Evolutionary conservation across 2,797 vertebrate genomes (phyloP).

Genomic region (Mus minutoides): DNA sequence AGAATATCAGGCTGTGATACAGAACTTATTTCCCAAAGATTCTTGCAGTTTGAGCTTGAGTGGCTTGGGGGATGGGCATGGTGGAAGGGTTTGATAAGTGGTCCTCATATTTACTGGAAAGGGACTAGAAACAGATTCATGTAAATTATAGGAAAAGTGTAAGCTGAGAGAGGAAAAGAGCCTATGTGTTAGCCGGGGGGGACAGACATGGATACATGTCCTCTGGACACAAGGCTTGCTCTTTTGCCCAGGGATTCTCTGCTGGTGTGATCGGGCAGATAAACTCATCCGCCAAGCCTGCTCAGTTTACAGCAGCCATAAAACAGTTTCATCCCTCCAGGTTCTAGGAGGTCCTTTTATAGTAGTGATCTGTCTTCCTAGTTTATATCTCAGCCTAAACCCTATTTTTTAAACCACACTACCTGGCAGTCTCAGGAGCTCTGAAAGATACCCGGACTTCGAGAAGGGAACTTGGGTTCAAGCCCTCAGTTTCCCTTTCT

Average conservation of each 20-base stretch:
- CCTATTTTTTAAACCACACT: slow-evolving; percentile 25
- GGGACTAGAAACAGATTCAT: neutral
- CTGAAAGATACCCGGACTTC: neutral
- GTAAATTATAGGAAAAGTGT: neutral
- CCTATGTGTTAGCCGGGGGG: neutral
- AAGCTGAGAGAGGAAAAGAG: neutral
- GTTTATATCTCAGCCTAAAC: slow-evolving; percentile 43
- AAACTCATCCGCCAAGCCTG: slow-evolving; percentile 9
- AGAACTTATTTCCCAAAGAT: neutral
- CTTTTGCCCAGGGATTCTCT: neutral
- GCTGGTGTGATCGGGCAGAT: neutral
- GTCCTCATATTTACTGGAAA: neutral
- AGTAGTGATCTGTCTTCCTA: slow-evolving; percentile 52
- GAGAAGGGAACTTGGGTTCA: neutral
- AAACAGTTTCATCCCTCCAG: slow-evolving; percentile 27
- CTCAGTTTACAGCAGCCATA: slow-evolving; percentile 48
- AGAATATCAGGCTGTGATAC: neutral
- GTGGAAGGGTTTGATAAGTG: neutral
- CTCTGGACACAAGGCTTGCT: neutral
- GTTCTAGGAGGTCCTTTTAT: slow-evolving; percentile 26
- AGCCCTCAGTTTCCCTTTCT: neutral
- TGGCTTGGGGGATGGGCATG: neutral
- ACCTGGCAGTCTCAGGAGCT: neutral
- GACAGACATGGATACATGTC: neutral
- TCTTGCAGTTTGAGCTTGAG: neutral